Evolutionary conservation across 2,113 vertebrate genomes (phyloP).

Genomic region (Ageneiosus marmoratus): DNA sequence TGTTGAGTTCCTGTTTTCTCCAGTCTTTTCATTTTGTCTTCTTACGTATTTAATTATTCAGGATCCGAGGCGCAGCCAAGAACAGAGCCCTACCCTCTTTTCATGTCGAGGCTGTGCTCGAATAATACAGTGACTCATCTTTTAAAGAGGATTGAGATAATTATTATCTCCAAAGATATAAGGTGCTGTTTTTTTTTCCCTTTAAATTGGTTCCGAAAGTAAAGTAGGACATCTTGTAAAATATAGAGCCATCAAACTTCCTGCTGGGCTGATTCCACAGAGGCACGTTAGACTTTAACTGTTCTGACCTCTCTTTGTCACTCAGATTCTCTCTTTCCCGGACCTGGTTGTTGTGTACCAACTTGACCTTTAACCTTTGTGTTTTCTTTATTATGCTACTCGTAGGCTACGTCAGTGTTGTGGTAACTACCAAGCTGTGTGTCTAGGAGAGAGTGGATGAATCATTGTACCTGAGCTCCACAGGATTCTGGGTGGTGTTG

Average conservation of each 20-base stretch:
- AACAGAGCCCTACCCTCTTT: background rate
- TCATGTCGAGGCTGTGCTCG: background rate
- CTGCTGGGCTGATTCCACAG: slow-evolving; percentile 17
- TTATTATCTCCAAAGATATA: slow-evolving; percentile 36
- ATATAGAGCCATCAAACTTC: slow-evolving; percentile 32
- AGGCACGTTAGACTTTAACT: slow-evolving; percentile 38
- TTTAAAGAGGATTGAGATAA: slow-evolving; percentile 24
- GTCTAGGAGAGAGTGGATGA: background rate
- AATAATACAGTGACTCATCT: slow-evolving; percentile 29
- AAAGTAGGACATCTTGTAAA: slow-evolving; percentile 45
- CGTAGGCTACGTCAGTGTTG: background rate
- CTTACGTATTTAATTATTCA: slow-evolving; percentile 5
- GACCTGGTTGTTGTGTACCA: background rate
- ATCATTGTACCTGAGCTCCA: slow-evolving; percentile 7
- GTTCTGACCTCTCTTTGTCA: slow-evolving; percentile 15
- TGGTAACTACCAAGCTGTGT: slow-evolving; percentile 12
- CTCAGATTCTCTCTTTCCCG: background rate
- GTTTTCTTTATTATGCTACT: background rate
- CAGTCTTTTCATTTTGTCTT: background rate
- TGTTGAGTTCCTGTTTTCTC: background rate
- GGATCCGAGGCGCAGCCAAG: background rate
- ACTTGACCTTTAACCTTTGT: slow-evolving; percentile 33
- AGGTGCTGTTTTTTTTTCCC: background rate
- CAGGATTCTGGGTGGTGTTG: slow-evolving; percentile 39
- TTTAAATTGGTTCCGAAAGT: slow-evolving; percentile 43